Conservation (phyloP, 2,888 invertebrate species). For the Agrochola macilenta region DNA sequence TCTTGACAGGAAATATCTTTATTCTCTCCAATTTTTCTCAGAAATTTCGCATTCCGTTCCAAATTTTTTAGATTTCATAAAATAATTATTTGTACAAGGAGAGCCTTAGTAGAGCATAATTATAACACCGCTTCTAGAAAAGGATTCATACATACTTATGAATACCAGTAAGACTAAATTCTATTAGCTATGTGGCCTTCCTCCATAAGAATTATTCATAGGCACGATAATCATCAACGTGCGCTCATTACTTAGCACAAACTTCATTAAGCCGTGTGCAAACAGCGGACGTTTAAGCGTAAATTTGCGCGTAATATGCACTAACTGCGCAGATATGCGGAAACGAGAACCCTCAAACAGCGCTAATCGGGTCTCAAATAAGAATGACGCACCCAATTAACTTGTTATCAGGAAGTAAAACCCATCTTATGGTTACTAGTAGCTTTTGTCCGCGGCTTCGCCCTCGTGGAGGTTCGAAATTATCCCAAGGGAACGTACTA, state of each 20-base stretch:
- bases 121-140: neutral
- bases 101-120: neutral
- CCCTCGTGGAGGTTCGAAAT: neutral
- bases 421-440: neutral
- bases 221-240: constrained; percentile 41
- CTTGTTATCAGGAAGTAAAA: constrained; percentile 31
- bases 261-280: constrained; percentile 47
- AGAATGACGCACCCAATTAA: constrained; percentile 54
- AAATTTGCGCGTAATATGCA: constrained; percentile 65
- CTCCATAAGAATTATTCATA: constrained; percentile 19
- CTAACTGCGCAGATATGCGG: constrained; percentile 73
- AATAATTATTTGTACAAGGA: neutral
- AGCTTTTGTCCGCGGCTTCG: neutral
- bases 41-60: neutral
- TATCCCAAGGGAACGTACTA: neutral
- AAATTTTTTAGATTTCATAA: neutral
- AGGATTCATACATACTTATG: neutral
- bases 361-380: constrained; percentile 65
- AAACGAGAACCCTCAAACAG: constrained; percentile 66
- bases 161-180: neutral
- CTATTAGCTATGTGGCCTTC: constrained; percentile 1
- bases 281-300: constrained; percentile 57
- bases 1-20: neutral
- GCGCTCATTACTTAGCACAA: constrained; percentile 55
- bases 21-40: neutral